phyloP scores from a whole-genome alignment of 2,113 vertebrate species.

The Pycnonotus jocosus region DNA sequence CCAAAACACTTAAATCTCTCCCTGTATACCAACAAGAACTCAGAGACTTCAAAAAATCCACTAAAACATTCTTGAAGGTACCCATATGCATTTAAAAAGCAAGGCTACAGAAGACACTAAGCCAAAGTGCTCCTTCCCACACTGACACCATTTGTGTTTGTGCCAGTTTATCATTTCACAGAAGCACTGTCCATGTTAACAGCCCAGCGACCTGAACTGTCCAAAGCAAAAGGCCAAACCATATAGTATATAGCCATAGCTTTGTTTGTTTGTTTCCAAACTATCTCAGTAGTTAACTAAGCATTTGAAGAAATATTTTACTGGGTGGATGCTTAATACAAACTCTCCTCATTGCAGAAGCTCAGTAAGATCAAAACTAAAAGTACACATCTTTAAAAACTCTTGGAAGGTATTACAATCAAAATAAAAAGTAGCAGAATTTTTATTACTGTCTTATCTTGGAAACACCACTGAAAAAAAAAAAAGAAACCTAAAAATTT shows the following conservation, averaged over 20 bases:
- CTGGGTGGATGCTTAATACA: neutral
- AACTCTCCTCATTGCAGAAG: neutral
- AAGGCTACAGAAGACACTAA: neutral
- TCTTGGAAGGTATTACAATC: neutral
- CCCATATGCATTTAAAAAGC: neutral
- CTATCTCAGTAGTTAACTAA: neutral
- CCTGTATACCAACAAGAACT: neutral
- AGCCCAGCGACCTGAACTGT: neutral
- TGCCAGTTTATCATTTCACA: neutral
- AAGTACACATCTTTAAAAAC: neutral
- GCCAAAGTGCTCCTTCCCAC: neutral
- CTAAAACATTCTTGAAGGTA: neutral
- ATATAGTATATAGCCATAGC: neutral
- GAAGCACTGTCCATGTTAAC: neutral
- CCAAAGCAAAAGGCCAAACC: neutral
- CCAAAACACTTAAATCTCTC: neutral
- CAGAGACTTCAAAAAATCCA: neutral
- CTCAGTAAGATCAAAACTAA: neutral
- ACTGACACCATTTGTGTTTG: neutral
- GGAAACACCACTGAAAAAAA: neutral
- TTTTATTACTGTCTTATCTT: neutral
- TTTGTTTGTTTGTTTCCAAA: neutral
- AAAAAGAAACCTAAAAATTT: neutral
- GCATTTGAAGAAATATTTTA: neutral
- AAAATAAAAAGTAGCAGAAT: neutral